These are phyloP conservation scores for Zaprionus inermis DNA, from an alignment of 1,140 invertebrate genomes.

Conservation along the genomic window DNA sequence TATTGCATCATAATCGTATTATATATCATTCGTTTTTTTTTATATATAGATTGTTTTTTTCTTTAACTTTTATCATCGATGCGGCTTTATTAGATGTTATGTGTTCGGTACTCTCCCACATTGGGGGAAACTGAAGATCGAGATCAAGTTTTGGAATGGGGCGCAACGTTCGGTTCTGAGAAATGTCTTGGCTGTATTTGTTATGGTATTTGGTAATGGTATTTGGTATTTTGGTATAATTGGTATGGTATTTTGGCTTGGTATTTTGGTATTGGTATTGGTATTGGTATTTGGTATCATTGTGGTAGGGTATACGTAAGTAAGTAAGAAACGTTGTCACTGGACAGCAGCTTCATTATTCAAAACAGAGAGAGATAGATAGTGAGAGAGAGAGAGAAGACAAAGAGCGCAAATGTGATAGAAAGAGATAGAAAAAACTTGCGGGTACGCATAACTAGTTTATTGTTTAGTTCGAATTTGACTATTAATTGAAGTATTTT, in stretches of 20 bases:
- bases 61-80: constrained; percentile 28
- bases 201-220: constrained; percentile 32
- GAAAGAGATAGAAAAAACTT: constrained; percentile 36
- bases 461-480: constrained; percentile 50
- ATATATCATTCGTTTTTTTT: constrained; percentile 56
- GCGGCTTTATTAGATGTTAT: constrained; percentile 82
- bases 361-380: neutral
- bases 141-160: constrained; percentile 42
- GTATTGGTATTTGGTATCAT: constrained; percentile 24
- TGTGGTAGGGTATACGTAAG: constrained; percentile 22
- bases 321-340: constrained; percentile 27
- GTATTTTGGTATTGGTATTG: constrained; percentile 31
- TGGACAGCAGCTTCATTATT: constrained; percentile 5
- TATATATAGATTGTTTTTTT: neutral
- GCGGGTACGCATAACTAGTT: constrained; percentile 31
- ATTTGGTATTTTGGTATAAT: constrained; percentile 11
- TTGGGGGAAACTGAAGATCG: constrained; percentile 18
- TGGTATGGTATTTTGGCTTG: constrained; percentile 16
- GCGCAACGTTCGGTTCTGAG: constrained; percentile 44
- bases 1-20: constrained; percentile 46
- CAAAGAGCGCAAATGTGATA: constrained; percentile 16
- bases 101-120: constrained; percentile 65
- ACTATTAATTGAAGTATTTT: constrained; percentile 59
- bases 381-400: constrained; percentile 14
- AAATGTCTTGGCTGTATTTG: constrained; percentile 41